Evolutionary conservation across 2,797 vertebrate genomes (phyloP), one percentile per base, ranked within the genome.

Genomic region (Myotis vivesi): DNA sequence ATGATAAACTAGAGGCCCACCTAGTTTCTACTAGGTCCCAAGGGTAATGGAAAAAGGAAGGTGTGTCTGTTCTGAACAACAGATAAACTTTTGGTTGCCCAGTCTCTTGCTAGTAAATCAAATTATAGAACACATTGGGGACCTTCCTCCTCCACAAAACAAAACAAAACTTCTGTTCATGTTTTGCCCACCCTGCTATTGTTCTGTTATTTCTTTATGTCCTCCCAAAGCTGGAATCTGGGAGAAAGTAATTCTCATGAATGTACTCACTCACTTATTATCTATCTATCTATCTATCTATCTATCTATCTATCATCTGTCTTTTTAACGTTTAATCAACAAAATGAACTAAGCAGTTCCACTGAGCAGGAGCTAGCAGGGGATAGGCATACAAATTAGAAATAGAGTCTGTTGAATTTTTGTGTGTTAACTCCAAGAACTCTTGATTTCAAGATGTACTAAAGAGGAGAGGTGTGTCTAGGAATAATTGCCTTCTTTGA

Each of bases 341-440:
- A 94, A 94, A 95, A 79, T 94, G 90, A 97, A 98, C 96, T 97
- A 97, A 93, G 55, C 91, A 92, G 81, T 91, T 97, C 81, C 71
- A 92, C 51, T 94, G 88, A 98, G 80, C 91, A 96, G 92, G 77
- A 83, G 36, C 25, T 86, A 71, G 91, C 97, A 91, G 77, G 76
- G 94, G 80, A 81, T 73, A 97, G 62, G 44, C 79, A 96, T 97
- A 88, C 95, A 97, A 98, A 97, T 97, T 96, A 97, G 90, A 88
- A 94, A 96, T 97, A 94, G 73, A 97, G 95, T 95, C 75, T 83
- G 87, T 81, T 92, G 92, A 96, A 87, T 72, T 59, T 96, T 51
- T 9, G 1, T 92, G 89, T 91, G 73, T 96, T 94, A 89, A 96
- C 79, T 96, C 83, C 41, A 94, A 95, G 95, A 95, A 87, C 64